These are phyloP conservation scores for Gambusia yucatana DNA, from an alignment of 2,797 vertebrate species.

Conservation along the genomic window DNA sequence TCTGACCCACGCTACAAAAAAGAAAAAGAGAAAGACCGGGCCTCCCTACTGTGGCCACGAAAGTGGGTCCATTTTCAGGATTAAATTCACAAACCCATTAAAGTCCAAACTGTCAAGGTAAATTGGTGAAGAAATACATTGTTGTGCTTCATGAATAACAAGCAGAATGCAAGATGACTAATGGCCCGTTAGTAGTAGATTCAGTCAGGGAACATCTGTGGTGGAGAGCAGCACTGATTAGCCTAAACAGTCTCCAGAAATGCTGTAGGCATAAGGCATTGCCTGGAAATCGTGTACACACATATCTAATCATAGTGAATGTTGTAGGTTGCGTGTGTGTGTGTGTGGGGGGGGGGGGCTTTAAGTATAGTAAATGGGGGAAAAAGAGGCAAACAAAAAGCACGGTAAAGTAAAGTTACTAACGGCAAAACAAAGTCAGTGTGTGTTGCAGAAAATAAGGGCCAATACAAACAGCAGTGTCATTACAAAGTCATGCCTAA, in stretches of 20 bases:
- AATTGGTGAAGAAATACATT: conserved; percentile 32
- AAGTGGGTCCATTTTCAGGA: conserved; percentile 54
- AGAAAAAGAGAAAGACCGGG: conserved; percentile 8
- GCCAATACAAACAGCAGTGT: conserved; percentile 2
- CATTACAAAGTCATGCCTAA: conserved; percentile 20
- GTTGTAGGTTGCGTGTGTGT: not conserved
- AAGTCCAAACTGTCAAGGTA: conserved; percentile 57
- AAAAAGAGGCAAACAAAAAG: not conserved
- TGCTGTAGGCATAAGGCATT: conserved; percentile 34
- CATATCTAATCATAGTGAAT: not conserved
- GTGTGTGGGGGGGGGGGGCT: not conserved
- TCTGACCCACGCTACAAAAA: conserved; percentile 17
- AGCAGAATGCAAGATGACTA: conserved; percentile 41
- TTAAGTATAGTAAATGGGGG: not conserved
- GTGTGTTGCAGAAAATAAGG: not conserved
- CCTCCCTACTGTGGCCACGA: conserved; percentile 21
- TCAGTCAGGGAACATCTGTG: conserved; percentile 59
- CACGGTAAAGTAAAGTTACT: not conserved
- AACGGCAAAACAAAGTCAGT: not conserved
- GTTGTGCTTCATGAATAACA: conserved; percentile 35
- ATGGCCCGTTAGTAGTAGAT: conserved; percentile 41
- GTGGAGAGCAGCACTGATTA: conserved; percentile 53
- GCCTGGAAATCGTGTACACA: conserved; percentile 12
- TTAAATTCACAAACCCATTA: conserved; percentile 64
- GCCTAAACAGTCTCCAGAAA: conserved; percentile 38